Evolutionary conservation across 2,888 invertebrate genomes (phyloP), one percentile per base, ranked within the genome.

Genomic region (Epirrita christyi): DNA sequence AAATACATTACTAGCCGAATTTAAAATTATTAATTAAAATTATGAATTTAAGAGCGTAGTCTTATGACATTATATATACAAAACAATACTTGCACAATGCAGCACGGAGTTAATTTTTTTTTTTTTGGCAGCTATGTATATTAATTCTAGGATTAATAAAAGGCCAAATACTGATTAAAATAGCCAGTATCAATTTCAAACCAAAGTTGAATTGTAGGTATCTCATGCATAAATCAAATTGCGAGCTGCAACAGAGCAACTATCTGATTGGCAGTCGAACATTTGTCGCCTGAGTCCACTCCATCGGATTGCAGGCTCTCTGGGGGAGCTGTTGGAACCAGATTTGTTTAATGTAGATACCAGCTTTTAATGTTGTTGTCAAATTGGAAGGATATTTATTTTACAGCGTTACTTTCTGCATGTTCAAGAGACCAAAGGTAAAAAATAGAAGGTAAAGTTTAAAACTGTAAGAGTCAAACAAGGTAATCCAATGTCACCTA

Each of bases 321-420:
- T 38, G 44, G 55, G 54, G 43, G 36, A 21, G 13, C 47, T 14
- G 47, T 10, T 44, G 32, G 11, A 40, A 38, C 55, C 37, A 47
- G 55, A 55, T 55, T 47, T 55, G 49, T 27, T 44, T 9, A 13
- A 29, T 28, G 37, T 32, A 43, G 46, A 47, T 55, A 48, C 55
- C 47, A 57, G 47, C 51, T 58, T 57, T 57, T 57, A 57, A 57
- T 52, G 52, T 40, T 34, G 34, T 42, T 47, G 54, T 54, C 41
- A 47, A 47, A 47, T 54, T 54, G 36, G 41, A 28, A 41, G 15
- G 46, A 37, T 49, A 41, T 28, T 55, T 29, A 34, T 43, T 48
- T 42, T 37, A 34, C n/a, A 37, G 10, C 41, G 21, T 28, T n/a
- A n/a, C n/a, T n/a, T n/a, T 48, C 28, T 27, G 46, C 4, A 21